Evolutionary conservation across 2,888 invertebrate species (phyloP).

Genomic region (Blastobasis adustella): DNA sequence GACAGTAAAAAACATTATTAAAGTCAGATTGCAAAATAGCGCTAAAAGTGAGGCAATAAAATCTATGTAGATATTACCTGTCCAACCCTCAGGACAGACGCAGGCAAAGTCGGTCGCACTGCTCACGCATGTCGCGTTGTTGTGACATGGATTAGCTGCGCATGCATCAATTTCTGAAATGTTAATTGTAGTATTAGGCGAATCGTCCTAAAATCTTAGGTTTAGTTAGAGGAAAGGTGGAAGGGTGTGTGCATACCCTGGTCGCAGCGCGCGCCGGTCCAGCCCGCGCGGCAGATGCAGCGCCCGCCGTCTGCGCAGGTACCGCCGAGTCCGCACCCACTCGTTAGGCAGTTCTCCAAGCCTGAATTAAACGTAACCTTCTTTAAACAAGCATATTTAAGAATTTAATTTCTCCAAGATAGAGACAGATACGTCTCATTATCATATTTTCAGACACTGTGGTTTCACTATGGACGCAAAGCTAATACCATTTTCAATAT

Average conservation of each 20-base stretch:
- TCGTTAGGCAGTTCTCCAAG: no score
- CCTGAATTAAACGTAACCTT: no score
- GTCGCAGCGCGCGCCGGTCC: slow-evolving; percentile 84
- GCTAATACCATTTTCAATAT: no score
- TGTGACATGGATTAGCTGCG: slow-evolving; percentile 80
- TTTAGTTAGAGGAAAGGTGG: background rate
- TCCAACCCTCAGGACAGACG: slow-evolving; percentile 84
- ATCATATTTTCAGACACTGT: no score
- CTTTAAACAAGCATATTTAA: no score
- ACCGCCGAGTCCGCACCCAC: slow-evolving; percentile 20
- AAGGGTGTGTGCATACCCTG: slow-evolving; percentile 13
- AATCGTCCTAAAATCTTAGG: no score
- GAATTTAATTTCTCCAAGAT: no score
- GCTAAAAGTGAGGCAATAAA: background rate
- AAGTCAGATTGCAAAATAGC: background rate
- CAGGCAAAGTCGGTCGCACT: slow-evolving; percentile 85
- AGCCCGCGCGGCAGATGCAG: slow-evolving; percentile 46
- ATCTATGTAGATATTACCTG: slow-evolving; percentile 56
- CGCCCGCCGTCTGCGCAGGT: slow-evolving; percentile 37
- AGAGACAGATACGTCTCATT: no score
- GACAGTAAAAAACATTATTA: background rate
- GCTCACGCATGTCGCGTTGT: slow-evolving; percentile 86
- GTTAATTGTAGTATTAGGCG: no score
- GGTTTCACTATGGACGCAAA: no score
- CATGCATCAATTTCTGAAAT: slow-evolving; percentile 87